Conservation (phyloP, 2,888 invertebrate genomes). For the Mythimna ferrago region DNA sequence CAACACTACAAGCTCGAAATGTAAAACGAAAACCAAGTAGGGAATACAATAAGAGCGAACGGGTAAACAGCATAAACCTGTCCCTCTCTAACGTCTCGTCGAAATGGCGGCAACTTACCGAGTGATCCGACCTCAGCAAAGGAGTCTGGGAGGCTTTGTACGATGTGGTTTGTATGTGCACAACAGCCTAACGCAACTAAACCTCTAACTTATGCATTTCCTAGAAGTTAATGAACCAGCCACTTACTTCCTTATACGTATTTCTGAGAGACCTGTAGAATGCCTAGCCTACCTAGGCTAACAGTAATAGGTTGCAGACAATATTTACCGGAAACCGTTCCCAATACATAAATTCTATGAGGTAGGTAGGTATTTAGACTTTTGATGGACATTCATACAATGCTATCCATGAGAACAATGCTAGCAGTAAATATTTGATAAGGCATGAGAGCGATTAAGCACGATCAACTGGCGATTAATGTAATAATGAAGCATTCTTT, state of each 20-base stretch:
- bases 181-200: slow-evolving; percentile 53
- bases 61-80: slow-evolving; percentile 65
- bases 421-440: slow-evolving; percentile 7
- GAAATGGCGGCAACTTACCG: slow-evolving; percentile 77
- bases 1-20: slow-evolving; percentile 80
- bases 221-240: slow-evolving; percentile 54
- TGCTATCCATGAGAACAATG: not conserved
- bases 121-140: slow-evolving; percentile 63
- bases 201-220: slow-evolving; percentile 50
- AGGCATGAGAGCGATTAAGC: slow-evolving; percentile 36
- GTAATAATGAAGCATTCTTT: slow-evolving; percentile 40
- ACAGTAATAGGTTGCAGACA: slow-evolving; percentile 12
- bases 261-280: slow-evolving; percentile 41
- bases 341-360: slow-evolving; percentile 18
- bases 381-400: not conserved
- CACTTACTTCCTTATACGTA: slow-evolving; percentile 51
- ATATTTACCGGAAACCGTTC: slow-evolving; percentile 18
- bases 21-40: slow-evolving; percentile 89
- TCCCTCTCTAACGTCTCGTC: slow-evolving; percentile 78
- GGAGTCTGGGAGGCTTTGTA: slow-evolving; percentile 62
- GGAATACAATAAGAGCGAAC: slow-evolving; percentile 87
- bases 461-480: slow-evolving; percentile 27
- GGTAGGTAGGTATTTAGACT: slow-evolving; percentile 3
- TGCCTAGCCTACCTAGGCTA: slow-evolving; percentile 24
- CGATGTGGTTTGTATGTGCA: slow-evolving; percentile 50